phyloP scores from a whole-genome alignment of 2,113 vertebrate genomes.

The Synodontis membranacea region DNA sequence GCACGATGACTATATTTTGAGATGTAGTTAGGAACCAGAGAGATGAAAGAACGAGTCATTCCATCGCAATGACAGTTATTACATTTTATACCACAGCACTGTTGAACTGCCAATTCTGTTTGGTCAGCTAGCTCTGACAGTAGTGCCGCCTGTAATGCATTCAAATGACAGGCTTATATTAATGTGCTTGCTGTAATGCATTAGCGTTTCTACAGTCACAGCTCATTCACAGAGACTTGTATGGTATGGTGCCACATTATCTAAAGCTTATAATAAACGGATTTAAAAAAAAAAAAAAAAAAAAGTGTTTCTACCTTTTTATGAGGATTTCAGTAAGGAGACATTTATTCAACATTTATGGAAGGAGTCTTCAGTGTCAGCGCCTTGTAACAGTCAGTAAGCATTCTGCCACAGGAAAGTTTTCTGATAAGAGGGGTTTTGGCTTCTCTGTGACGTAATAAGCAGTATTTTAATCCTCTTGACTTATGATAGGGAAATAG shows the following conservation, averaged over 20 bases:
- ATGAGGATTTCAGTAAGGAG: background rate
- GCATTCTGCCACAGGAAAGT: background rate
- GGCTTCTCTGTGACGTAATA: background rate
- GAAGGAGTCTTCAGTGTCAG: background rate
- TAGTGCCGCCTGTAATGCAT: slow-evolving; percentile 3
- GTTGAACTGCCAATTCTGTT: slow-evolving; percentile 20
- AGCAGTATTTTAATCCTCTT: background rate
- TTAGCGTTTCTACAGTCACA: slow-evolving; percentile 1
- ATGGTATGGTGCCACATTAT: background rate
- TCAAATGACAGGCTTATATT: slow-evolving; percentile 10
- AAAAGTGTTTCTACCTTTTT: background rate
- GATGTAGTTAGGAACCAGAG: background rate
- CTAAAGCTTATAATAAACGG: background rate
- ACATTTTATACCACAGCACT: background rate
- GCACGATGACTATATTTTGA: slow-evolving; percentile 2
- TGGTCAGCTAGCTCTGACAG: slow-evolving; percentile 6
- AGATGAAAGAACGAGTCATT: background rate
- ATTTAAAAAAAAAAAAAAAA: too few relatives aligned
- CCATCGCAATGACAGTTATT: slow-evolving; percentile 37
- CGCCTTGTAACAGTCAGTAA: background rate
- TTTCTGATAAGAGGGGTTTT: background rate
- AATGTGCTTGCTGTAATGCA: slow-evolving; percentile 9
- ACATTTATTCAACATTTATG: background rate
- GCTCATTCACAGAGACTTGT: slow-evolving; percentile 1
- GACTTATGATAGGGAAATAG: background rate